Evolutionary conservation across 2,888 invertebrate genomes (phyloP).

Genomic region (Rhimphoctona megacephalus): DNA sequence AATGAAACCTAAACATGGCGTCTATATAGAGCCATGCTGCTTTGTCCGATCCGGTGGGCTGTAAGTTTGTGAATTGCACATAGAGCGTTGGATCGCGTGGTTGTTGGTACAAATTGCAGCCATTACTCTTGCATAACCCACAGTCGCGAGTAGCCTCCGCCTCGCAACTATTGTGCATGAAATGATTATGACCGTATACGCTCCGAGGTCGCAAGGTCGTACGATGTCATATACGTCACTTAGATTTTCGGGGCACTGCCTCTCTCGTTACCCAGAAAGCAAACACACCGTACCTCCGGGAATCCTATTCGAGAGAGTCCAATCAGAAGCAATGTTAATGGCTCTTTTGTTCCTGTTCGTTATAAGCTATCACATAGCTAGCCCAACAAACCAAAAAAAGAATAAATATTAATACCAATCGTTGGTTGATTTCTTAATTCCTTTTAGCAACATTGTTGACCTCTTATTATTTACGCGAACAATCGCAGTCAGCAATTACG

Average conservation of each 20-base stretch:
- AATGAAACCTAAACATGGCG: conserved; percentile 55
- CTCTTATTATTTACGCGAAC: neutral
- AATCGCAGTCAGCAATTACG: neutral
- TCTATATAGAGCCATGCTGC: conserved; percentile 25
- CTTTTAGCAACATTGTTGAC: neutral
- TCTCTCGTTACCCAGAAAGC: neutral
- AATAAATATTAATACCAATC: neutral
- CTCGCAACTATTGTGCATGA: conserved; percentile 81
- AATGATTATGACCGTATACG: conserved; percentile 82
- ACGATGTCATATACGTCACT: conserved; percentile 81
- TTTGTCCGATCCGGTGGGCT: conserved; percentile 55
- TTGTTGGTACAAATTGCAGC: conserved; percentile 82
- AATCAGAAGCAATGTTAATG: conserved; percentile 38
- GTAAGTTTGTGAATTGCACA: conserved; percentile 79
- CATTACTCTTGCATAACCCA: conserved; percentile 82
- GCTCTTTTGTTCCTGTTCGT: conserved; percentile 33
- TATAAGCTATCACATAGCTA: neutral
- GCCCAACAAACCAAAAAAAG: neutral
- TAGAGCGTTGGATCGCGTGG: conserved; percentile 77
- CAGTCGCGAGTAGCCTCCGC: conserved; percentile 63
- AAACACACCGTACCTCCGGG: conserved; percentile 27
- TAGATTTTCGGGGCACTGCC: conserved; percentile 76
- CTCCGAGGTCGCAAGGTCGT: conserved; percentile 81
- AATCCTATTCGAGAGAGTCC: conserved; percentile 42
- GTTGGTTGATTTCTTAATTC: neutral